Percentiles rank a stretch among this genome's conserved stretches.
phyloP scores from a whole-genome alignment of 2,797 vertebrate genomes.

The Acridotheres tristis region DNA sequence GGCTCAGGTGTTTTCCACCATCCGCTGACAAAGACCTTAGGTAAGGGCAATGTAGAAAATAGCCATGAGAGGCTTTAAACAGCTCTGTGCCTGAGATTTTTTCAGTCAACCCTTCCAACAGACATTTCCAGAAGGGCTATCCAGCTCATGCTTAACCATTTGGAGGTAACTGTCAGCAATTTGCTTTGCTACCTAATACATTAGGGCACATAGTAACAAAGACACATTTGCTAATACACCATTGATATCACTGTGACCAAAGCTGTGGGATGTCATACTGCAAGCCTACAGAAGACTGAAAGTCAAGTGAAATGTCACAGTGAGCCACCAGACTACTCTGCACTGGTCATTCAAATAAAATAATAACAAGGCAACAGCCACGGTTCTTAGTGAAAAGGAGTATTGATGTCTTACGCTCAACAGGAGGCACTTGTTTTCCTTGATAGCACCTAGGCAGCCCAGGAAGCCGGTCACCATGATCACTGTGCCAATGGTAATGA shows the following conservation, averaged over 20 bases:
- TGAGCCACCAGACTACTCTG: neutral
- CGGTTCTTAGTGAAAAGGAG: neutral
- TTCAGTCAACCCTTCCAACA: neutral
- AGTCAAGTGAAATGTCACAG: neutral
- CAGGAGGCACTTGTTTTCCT: conserved; percentile 99
- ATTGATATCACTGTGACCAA: neutral
- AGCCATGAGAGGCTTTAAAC: neutral
- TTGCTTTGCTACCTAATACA: neutral
- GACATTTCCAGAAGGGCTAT: neutral
- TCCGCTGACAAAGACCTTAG: neutral
- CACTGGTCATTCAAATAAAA: neutral
- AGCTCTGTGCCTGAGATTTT: neutral
- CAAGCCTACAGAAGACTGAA: neutral
- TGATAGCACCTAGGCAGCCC: conserved; percentile 98
- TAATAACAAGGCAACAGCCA: neutral
- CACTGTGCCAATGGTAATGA: conserved; percentile 91
- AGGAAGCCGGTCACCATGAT: conserved; percentile 98
- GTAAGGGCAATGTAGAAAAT: neutral
- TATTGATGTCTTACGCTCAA: conserved; percentile 88
- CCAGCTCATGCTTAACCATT: neutral
- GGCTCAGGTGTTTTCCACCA: neutral
- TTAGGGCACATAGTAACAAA: neutral
- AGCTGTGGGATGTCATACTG: neutral
- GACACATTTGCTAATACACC: neutral
- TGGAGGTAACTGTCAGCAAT: neutral